These are phyloP conservation scores for Piliocolobus tephrosceles DNA, from an alignment of 2,113 vertebrate species.

Conservation along the genomic window DNA sequence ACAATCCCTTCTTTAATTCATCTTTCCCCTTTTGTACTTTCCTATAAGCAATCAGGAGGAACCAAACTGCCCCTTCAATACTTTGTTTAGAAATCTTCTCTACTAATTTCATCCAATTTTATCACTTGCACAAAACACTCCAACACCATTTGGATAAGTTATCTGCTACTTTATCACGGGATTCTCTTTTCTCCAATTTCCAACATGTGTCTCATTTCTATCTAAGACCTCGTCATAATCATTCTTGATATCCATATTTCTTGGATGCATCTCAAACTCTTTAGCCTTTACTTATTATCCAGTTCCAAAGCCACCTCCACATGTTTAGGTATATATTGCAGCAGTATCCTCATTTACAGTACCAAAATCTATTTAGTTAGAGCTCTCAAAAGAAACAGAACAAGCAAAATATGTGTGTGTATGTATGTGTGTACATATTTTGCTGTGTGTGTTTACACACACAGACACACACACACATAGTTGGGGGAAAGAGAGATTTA, in stretches of 20 bases:
- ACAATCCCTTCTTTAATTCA: neutral
- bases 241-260: neutral
- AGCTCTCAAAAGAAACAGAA: neutral
- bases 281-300: neutral
- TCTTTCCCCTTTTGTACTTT: neutral
- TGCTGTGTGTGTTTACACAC: too few relatives aligned
- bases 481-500: neutral
- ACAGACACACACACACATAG: too few relatives aligned
- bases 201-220: neutral
- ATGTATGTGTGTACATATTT: too few relatives aligned
- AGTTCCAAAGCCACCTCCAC: neutral
- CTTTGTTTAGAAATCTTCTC: neutral
- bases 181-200: neutral
- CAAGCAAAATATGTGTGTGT: neutral
- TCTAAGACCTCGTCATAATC: neutral
- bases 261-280: neutral
- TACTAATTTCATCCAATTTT: neutral
- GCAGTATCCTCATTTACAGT: neutral
- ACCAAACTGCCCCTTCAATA: neutral
- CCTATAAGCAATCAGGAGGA: neutral
- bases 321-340: neutral
- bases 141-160: neutral
- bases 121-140: neutral
- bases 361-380: neutral
- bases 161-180: neutral